Evolutionary conservation across 1,140 invertebrate species (phyloP).

Genomic region (Diabrotica undecimpunctata): DNA sequence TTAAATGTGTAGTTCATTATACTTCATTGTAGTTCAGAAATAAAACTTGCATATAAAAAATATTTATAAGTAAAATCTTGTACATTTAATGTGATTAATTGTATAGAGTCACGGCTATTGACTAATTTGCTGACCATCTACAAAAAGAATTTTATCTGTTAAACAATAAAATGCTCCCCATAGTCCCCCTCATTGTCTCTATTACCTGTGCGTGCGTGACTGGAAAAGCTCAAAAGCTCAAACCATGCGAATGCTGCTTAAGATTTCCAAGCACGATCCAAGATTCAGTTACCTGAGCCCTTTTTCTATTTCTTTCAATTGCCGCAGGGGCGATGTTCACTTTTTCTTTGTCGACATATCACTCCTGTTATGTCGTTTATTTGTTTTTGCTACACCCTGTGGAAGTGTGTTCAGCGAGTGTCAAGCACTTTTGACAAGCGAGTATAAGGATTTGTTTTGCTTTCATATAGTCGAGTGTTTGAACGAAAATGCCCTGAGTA

Average conservation of each 20-base stretch:
- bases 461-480: too few species aligned
- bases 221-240: slow-evolving; percentile 10
- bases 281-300: slow-evolving; percentile 19
- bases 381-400: slow-evolving; percentile 5
- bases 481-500: too few species aligned
- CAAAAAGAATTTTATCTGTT: not conserved
- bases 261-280: slow-evolving; percentile 16
- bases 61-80: too few species aligned
- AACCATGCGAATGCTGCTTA: slow-evolving; percentile 8
- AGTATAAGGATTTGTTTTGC: too few species aligned
- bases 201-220: slow-evolving; percentile 18
- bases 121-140: too few species aligned
- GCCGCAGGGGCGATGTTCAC: slow-evolving; percentile 7
- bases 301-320: not conserved
- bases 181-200: slow-evolving; percentile 13
- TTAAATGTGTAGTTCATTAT: too few species aligned
- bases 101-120: too few species aligned
- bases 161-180: slow-evolving; percentile 9
- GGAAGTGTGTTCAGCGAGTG: slow-evolving; percentile 1
- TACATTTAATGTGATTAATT: too few species aligned
- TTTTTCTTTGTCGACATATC: slow-evolving; percentile 10
- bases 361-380: slow-evolving; percentile 7
- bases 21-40: too few species aligned
- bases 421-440: not conserved
- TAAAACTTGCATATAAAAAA: too few species aligned